phyloP scores from a whole-genome alignment of 2,888 invertebrate species.

The Gortyna flavago region DNA sequence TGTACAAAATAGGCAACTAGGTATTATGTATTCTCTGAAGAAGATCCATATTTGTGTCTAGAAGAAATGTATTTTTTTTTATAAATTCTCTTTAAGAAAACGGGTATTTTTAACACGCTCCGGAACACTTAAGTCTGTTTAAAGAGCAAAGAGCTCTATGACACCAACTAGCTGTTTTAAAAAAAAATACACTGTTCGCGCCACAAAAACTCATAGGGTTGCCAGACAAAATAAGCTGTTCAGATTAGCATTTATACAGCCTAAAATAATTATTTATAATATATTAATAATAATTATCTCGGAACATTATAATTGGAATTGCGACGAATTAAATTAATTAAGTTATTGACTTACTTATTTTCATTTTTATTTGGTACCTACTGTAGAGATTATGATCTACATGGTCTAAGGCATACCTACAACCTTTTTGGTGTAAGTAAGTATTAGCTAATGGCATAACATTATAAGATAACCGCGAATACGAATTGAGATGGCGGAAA shows the following conservation, averaged over 20 bases:
- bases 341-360: not conserved
- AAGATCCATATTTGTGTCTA: not conserved
- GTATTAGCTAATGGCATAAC: not conserved
- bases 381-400: too few species aligned
- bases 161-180: not conserved
- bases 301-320: slow-evolving; percentile 3
- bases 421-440: not conserved
- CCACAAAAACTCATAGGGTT: slow-evolving; percentile 2
- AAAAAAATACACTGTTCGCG: slow-evolving; percentile 11
- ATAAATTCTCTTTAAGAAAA: slow-evolving; percentile 6
- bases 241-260: slow-evolving; percentile 34
- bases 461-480: not conserved
- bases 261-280: slow-evolving; percentile 30
- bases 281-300: too few species aligned
- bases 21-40: not conserved
- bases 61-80: not conserved
- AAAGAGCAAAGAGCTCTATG: slow-evolving; percentile 15
- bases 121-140: slow-evolving; percentile 6
- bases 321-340: not conserved
- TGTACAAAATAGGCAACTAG: not conserved
- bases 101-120: not conserved
- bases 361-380: not conserved
- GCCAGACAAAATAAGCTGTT: slow-evolving; percentile 36
- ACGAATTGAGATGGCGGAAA: not conserved
- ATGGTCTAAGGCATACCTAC: not conserved